Evolutionary conservation across 2,797 vertebrate species (phyloP).

Genomic region (Malacoraja senta): DNA sequence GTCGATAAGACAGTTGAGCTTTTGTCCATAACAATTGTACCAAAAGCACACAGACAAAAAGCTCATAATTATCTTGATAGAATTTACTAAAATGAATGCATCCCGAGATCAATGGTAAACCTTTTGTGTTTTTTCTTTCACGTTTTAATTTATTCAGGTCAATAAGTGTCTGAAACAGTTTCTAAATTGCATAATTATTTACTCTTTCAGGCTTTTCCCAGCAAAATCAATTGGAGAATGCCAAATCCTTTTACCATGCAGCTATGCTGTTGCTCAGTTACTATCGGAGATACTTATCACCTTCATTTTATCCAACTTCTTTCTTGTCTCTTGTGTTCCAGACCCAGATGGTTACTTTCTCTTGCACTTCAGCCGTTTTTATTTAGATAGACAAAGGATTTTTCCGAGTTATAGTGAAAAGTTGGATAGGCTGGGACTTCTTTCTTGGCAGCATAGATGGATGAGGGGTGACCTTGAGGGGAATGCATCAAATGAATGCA

Average conservation of each 20-base stretch:
- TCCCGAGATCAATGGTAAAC: background rate
- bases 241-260: background rate
- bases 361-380: background rate
- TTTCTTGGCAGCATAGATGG: too few species aligned
- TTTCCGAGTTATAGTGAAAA: background rate
- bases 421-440: too few species aligned
- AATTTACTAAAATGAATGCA: slow-evolving; percentile 4
- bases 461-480: too few species aligned
- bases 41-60: slow-evolving; percentile 14
- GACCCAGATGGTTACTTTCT: background rate
- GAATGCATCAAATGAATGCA: too few species aligned
- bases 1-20: slow-evolving; percentile 6
- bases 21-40: background rate
- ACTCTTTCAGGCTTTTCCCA: slow-evolving; percentile 6
- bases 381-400: background rate
- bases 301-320: background rate
- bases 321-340: background rate
- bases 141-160: slow-evolving; percentile 32
- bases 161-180: slow-evolving; percentile 29
- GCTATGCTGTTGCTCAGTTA: background rate
- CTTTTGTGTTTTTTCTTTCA: slow-evolving; percentile 15
- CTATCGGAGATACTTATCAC: background rate
- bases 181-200: slow-evolving; percentile 28
- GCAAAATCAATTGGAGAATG: slow-evolving; percentile 10
- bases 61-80: background rate